Evolutionary conservation across 1,140 invertebrate species (phyloP).

Genomic region (Himalopsyche phryganea): DNA sequence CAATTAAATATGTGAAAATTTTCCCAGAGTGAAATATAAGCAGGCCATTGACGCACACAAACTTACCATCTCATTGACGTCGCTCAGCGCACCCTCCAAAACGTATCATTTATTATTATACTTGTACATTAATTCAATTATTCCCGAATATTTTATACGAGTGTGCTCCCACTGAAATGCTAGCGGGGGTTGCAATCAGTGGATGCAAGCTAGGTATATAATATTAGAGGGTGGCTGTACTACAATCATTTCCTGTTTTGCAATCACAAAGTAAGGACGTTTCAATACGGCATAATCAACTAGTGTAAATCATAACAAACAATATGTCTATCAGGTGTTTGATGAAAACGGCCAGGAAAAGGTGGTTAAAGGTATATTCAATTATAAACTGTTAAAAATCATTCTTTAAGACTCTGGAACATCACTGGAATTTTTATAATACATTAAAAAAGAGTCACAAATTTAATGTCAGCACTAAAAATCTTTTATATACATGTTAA

Average conservation of each 20-base stretch:
- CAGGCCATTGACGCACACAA: neutral
- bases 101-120: slow-evolving; percentile 3
- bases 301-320: no score
- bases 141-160: slow-evolving; percentile 24
- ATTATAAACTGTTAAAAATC: no score
- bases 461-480: no score
- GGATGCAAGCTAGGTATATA: neutral
- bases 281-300: neutral
- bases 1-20: neutral
- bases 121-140: slow-evolving; percentile 30
- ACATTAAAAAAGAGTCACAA: no score
- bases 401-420: no score
- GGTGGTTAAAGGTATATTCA: slow-evolving; percentile 14
- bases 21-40: slow-evolving; percentile 17
- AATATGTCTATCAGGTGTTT: slow-evolving; percentile 11
- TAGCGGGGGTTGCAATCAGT: slow-evolving; percentile 10
- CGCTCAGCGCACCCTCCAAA: slow-evolving; percentile 9
- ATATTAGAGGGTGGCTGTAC: neutral
- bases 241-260: slow-evolving; percentile 24
- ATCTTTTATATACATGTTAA: no score
- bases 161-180: neutral
- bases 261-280: slow-evolving; percentile 15
- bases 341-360: slow-evolving; percentile 3
- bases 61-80: slow-evolving; percentile 1
- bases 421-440: no score